Conservation (phyloP, 2,113 vertebrate species). For the Dendropsophus ebraccatus region DNA sequence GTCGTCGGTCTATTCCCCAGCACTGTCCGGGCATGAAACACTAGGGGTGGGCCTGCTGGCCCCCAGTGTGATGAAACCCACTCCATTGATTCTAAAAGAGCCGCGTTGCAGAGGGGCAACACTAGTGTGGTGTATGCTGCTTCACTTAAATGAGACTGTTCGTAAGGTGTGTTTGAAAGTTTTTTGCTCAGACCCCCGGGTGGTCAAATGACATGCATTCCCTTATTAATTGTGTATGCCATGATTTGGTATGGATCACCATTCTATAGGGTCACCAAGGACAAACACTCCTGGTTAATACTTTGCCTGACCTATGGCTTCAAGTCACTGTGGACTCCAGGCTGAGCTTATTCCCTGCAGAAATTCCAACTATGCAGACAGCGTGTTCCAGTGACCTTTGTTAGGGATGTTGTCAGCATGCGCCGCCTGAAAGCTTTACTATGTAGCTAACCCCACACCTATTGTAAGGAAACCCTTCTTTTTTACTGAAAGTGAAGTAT, state of each 20-base stretch:
- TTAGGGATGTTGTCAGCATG: slow-evolving; percentile 12
- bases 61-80: too few species aligned
- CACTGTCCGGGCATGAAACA: too few species aligned
- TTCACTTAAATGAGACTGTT: neutral
- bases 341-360: slow-evolving; percentile 42
- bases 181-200: neutral
- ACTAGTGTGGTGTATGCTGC: neutral
- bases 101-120: too few species aligned
- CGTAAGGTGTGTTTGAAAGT: neutral
- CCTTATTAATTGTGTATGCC: neutral
- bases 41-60: too few species aligned
- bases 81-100: too few species aligned
- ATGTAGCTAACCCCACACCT: slow-evolving; percentile 34
- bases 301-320: slow-evolving; percentile 33
- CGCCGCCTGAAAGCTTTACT: slow-evolving; percentile 14
- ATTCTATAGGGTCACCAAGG: slow-evolving; percentile 42
- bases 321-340: slow-evolving; percentile 33
- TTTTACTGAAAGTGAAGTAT: neutral
- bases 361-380: slow-evolving; percentile 54
- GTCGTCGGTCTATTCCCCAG: too few species aligned
- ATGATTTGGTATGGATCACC: slow-evolving; percentile 17
- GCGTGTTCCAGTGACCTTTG: slow-evolving; percentile 46
- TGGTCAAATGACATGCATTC: slow-evolving; percentile 27
- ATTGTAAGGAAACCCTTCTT: slow-evolving; percentile 8
- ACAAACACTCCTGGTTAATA: slow-evolving; percentile 24